These are phyloP conservation scores for Aurelia aurita DNA, from an alignment of 30 jellyfish, hydroid and myxozoan genomes.

Conservation along the genomic window DNA sequence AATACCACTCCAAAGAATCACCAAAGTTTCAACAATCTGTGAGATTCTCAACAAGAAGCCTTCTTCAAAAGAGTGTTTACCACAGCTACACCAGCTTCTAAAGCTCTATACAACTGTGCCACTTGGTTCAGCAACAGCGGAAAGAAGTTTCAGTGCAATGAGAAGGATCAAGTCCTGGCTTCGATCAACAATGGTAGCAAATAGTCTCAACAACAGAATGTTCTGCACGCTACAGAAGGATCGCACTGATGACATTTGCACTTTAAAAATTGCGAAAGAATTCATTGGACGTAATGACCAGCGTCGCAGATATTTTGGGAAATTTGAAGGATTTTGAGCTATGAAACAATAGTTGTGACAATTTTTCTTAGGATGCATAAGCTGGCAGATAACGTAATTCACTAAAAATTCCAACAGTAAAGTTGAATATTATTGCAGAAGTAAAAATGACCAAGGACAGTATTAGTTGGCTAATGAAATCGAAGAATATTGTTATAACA, in stretches of 20 bases:
- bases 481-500: too few relatives aligned
- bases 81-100: constrained; percentile 28
- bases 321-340: constrained; percentile 34
- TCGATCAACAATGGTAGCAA: constrained; percentile 46
- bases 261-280: constrained; percentile 26
- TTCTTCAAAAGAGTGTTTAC: constrained; percentile 34
- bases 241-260: constrained; percentile 48
- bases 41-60: constrained; percentile 45
- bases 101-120: constrained; percentile 41
- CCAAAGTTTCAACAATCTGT: constrained; percentile 40
- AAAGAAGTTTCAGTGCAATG: constrained; percentile 49
- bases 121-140: constrained; percentile 66
- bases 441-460: too few relatives aligned
- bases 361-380: too few relatives aligned
- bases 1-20: constrained; percentile 16
- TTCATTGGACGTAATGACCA: constrained; percentile 31
- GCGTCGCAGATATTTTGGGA: constrained; percentile 33
- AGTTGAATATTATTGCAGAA: too few relatives aligned
- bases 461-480: too few relatives aligned
- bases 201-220: constrained; percentile 40
- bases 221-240: constrained; percentile 56
- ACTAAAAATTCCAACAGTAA: too few relatives aligned
- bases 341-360: too few relatives aligned
- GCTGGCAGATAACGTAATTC: too few relatives aligned
- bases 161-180: constrained; percentile 58